Base-by-base conservation (phyloP, 2,113 vertebrate species). In the Sorex araneus region DNA sequence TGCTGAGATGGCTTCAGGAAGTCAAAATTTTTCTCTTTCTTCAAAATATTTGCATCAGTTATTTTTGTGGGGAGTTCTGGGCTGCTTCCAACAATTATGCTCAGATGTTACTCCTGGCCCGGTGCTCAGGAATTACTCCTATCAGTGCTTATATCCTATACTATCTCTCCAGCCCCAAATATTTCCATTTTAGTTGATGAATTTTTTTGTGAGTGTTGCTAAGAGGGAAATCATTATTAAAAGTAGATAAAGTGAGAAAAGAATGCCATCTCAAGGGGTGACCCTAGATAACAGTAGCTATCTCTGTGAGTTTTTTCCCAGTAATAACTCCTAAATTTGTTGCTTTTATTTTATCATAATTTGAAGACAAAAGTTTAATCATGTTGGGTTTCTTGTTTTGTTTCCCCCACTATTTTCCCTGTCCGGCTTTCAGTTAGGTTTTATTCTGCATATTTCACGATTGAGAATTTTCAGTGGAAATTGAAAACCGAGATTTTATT, bases 351-450 rank as follows among this genome's bases (percentile, higher is more conserved):
- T 94, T 15, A 30, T 32, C 25, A 86, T 54, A 81, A 66, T 85
- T 71, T 28, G 25, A 94, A 79, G 78, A 91, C 19, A 76, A 34
- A 70, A 70, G 95, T 93, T 97, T 84, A 13, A 69, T 71, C 43
- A 57, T 32, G 13, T 63, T 28, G 64, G 27, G 60, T 34, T 87
- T 82, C 60, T 32, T 27, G 15, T 79, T 92, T 36, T 9, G 16
- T 32, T 87, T 85, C 34, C 45, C 45, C 67, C 60, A 2, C 25
- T 0, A 25, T 40, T 70, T 67, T 28, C 13, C 47, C 8, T 7
- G 1, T 34, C 19, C 30, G 12, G 30, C 36, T 34, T 67, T 47
- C 74, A 80, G 23, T 90, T 89, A 84, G 18, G 81, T 81, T 93
- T 91, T 95, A 75, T 71, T 94, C 36, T 66, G 28, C 60, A 45